These are phyloP conservation scores for Podarcis muralis DNA, from an alignment of 2,113 vertebrate genomes.

Conservation along the genomic window DNA sequence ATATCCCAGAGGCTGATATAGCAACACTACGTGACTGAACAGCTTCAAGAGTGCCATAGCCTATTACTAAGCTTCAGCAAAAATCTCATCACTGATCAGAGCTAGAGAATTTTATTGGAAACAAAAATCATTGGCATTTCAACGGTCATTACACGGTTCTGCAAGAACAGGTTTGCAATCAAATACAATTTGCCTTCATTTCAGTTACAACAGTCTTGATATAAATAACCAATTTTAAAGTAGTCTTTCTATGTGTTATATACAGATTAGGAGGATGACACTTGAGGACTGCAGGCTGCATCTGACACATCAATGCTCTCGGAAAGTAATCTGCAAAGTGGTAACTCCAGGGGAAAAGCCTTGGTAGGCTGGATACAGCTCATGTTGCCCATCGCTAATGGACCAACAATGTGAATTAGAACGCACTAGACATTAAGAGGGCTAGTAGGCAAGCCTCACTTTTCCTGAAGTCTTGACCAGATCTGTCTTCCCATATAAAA, in stretches of 20 bases:
- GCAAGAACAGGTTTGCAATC: background rate
- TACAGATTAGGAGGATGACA: background rate
- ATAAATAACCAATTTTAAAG: background rate
- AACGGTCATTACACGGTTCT: background rate
- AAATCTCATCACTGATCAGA: background rate
- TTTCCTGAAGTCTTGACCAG: no score
- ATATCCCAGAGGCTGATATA: background rate
- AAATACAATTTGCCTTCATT: background rate
- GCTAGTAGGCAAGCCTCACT: background rate
- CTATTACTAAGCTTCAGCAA: background rate
- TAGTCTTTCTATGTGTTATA: background rate
- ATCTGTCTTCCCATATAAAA: background rate
- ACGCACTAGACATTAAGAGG: background rate
- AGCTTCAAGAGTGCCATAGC: background rate
- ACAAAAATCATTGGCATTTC: constrained; percentile 18
- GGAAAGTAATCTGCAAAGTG: background rate
- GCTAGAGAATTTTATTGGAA: constrained; percentile 21
- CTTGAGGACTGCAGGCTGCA: background rate
- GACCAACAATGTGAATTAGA: background rate
- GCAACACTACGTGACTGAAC: background rate
- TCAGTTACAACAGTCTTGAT: background rate
- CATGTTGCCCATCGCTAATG: background rate
- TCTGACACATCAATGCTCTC: background rate
- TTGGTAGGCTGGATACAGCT: background rate
- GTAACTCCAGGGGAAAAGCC: background rate